These are phyloP conservation scores for Odiellus spinosus DNA, from an alignment of 2,888 invertebrate species.

Conservation along the genomic window DNA sequence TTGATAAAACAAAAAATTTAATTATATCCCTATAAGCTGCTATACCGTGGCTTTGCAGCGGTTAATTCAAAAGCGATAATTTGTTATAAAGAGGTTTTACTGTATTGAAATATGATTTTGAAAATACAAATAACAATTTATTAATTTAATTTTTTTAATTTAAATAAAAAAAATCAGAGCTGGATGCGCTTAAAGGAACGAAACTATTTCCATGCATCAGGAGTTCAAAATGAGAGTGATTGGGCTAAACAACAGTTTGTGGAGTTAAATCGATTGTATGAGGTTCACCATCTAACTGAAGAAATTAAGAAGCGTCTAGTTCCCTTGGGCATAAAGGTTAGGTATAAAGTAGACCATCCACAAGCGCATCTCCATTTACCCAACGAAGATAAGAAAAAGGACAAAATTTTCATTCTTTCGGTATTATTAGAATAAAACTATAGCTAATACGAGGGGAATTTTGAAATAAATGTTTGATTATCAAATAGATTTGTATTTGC, in stretches of 20 bases:
- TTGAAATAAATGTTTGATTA: too few relatives aligned
- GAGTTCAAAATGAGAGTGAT: conserved; percentile 34
- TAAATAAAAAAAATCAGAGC: too few relatives aligned
- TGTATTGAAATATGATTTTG: too few relatives aligned
- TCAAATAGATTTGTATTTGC: conserved; percentile 49
- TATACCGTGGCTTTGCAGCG: too few relatives aligned
- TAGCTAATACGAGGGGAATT: conserved; percentile 22
- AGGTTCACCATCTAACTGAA: conserved; percentile 42
- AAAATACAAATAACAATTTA: too few relatives aligned
- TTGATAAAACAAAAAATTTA: too few relatives aligned
- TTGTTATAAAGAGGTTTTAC: too few relatives aligned
- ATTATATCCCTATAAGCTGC: too few relatives aligned
- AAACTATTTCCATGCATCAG: conserved; percentile 38
- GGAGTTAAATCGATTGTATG: conserved; percentile 51
- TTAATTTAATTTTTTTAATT: too few relatives aligned
- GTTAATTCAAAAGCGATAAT: too few relatives aligned
- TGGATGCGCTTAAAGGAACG: conserved; percentile 47
- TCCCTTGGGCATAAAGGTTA: conserved; percentile 39
- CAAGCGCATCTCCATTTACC: conserved; percentile 25
- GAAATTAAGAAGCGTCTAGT: conserved; percentile 51
- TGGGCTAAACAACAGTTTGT: conserved; percentile 58
- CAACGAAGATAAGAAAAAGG: background rate
- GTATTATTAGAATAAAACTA: background rate
- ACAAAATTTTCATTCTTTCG: background rate
- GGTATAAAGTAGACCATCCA: too few relatives aligned